Evolutionary conservation across 2,888 invertebrate species (phyloP).

Genomic region (Cremastinae sp.): DNA sequence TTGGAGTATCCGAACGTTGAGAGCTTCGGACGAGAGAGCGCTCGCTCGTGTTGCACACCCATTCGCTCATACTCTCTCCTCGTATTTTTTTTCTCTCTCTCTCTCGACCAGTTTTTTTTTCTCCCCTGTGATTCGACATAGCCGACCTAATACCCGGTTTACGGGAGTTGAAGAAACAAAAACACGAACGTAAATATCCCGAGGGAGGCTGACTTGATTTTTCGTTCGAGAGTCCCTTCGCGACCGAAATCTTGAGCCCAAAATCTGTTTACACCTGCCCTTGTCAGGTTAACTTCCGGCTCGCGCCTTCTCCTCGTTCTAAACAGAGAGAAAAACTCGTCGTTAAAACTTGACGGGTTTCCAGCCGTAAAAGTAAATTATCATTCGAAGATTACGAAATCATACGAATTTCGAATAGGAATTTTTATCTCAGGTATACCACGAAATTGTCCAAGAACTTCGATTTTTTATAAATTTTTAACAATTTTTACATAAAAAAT

Average conservation of each 20-base stretch:
- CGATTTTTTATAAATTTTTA: too few species aligned
- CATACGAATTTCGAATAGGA: too few species aligned
- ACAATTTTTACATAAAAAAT: too few species aligned
- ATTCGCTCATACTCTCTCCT: too few species aligned
- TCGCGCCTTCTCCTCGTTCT: too few species aligned
- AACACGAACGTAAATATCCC: conserved; percentile 20
- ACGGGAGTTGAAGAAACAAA: background rate
- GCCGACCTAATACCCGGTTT: conserved; percentile 43
- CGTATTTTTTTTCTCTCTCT: conserved; percentile 2
- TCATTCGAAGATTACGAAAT: too few species aligned
- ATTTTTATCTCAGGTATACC: too few species aligned
- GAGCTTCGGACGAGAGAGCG: conserved; percentile 42
- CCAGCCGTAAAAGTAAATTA: too few species aligned
- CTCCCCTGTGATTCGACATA: conserved; percentile 37
- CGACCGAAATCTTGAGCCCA: background rate
- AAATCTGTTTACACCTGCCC: conserved; percentile 23
- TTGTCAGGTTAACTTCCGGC: conserved; percentile 1
- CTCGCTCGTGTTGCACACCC: too few species aligned
- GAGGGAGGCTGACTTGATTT: conserved; percentile 34
- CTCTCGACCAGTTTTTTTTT: conserved; percentile 20
- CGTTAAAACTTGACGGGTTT: too few species aligned
- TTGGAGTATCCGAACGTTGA: conserved; percentile 45
- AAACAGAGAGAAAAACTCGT: too few species aligned
- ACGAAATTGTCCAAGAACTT: too few species aligned
- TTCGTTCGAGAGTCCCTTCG: conserved; percentile 19